phyloP scores from a whole-genome alignment of 2,113 vertebrate species.

The Sebastes schlegelii region DNA sequence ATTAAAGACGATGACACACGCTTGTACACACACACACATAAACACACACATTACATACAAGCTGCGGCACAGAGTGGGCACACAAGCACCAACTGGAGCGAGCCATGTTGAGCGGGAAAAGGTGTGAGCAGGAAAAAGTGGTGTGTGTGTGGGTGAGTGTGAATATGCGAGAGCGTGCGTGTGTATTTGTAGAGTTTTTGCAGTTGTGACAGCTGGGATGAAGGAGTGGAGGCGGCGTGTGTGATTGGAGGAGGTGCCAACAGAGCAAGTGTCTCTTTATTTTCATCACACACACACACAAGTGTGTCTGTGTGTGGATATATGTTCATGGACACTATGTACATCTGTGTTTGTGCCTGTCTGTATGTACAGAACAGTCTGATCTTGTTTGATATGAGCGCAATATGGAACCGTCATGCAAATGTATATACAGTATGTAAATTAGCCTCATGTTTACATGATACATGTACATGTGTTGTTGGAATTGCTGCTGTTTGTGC shows the following conservation, averaged over 20 bases:
- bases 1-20: constrained; percentile 45
- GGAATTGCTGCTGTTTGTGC: neutral
- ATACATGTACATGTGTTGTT: constrained; percentile 16
- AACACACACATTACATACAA: constrained; percentile 55
- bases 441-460: constrained; percentile 40
- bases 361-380: constrained; percentile 13
- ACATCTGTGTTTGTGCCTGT: constrained; percentile 74
- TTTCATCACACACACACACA: constrained; percentile 75
- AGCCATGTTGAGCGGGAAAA: constrained; percentile 77
- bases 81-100: constrained; percentile 77
- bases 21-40: constrained; percentile 26
- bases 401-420: constrained; percentile 30
- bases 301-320: constrained; percentile 59
- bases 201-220: constrained; percentile 86
- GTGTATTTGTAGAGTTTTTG: constrained; percentile 81
- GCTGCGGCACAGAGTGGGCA: constrained; percentile 76
- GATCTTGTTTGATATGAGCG: constrained; percentile 28
- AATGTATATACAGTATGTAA: constrained; percentile 23
- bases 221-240: constrained; percentile 83
- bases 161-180: constrained; percentile 74
- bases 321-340: constrained; percentile 50
- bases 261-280: constrained; percentile 84
- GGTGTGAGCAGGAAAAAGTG: constrained; percentile 79
- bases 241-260: constrained; percentile 84
- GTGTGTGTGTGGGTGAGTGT: constrained; percentile 83